phyloP scores from a whole-genome alignment of 2,888 invertebrate genomes.

The Spatulosminthurus flaviceps region DNA sequence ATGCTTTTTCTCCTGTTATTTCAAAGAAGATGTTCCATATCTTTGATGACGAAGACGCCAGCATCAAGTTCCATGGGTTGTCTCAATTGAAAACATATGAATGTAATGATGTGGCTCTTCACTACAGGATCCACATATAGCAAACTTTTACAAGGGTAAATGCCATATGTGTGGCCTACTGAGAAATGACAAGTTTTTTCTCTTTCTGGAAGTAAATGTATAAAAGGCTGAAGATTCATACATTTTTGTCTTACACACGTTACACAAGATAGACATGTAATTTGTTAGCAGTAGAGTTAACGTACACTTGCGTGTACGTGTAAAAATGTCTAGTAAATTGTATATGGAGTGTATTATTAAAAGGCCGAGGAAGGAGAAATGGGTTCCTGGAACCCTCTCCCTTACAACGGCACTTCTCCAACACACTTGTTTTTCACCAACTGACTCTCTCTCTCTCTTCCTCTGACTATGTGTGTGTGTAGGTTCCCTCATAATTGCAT shows the following conservation, averaged over 20 bases:
- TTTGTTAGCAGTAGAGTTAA: too few relatives aligned
- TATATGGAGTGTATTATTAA: background rate
- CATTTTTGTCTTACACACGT: too few relatives aligned
- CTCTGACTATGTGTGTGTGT: too few relatives aligned
- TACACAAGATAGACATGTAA: too few relatives aligned
- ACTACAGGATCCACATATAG: background rate
- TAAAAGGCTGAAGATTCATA: too few relatives aligned
- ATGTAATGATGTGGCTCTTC: background rate
- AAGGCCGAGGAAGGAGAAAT: background rate
- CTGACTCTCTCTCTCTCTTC: too few relatives aligned
- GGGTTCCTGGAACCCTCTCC: slow-evolving; percentile 19
- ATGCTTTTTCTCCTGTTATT: background rate
- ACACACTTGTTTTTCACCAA: slow-evolving; percentile 27
- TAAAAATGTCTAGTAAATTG: background rate
- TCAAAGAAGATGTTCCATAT: background rate
- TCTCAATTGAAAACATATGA: slow-evolving; percentile 43
- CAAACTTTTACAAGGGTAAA: background rate
- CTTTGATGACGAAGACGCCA: slow-evolving; percentile 13
- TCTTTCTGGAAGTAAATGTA: too few relatives aligned
- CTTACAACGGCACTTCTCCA: background rate
- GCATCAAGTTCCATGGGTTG: slow-evolving; percentile 34
- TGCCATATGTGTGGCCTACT: slow-evolving; percentile 1
- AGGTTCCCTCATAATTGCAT: slow-evolving; percentile 12
- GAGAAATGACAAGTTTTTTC: too few relatives aligned
- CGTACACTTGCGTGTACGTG: background rate